A percentile compares a stretch with the other conserved stretches of the same genome.
Conservation (phyloP, 2,888 invertebrate species). For the Xylota segnis region DNA sequence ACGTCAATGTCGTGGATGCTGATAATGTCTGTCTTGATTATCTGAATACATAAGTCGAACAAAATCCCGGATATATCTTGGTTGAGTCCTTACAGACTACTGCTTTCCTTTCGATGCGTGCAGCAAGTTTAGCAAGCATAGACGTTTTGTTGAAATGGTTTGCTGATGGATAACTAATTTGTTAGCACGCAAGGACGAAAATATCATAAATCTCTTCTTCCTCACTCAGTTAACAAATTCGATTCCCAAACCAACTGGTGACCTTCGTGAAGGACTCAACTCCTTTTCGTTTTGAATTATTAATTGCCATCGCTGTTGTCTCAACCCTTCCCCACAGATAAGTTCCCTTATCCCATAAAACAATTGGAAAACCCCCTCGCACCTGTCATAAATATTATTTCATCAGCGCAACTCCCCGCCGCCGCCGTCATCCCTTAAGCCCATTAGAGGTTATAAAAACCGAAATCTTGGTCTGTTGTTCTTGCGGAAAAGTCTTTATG, state of each 20-base stretch:
- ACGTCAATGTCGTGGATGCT: too few relatives aligned
- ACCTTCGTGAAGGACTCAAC: background rate
- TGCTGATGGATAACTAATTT: too few relatives aligned
- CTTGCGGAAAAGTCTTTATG: constrained; percentile 47
- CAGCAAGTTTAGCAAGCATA: too few relatives aligned
- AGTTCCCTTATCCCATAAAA: constrained; percentile 16
- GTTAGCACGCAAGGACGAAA: too few relatives aligned
- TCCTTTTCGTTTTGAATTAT: background rate
- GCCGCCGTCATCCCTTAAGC: constrained; percentile 46
- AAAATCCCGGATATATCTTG: too few relatives aligned
- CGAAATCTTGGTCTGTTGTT: background rate
- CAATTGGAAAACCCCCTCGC: constrained; percentile 59
- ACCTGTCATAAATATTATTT: constrained; percentile 66
- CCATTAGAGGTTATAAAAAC: constrained; percentile 65
- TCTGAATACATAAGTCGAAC: too few relatives aligned
- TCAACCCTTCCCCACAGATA: background rate
- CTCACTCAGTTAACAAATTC: background rate
- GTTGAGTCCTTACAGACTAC: too few relatives aligned
- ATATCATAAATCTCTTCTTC: background rate
- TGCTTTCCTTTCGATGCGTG: too few relatives aligned
- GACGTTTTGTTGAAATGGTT: too few relatives aligned
- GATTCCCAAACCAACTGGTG: background rate
- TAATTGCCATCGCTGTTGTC: background rate
- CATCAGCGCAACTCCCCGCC: constrained; percentile 31
- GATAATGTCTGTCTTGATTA: too few relatives aligned